Conservation (phyloP, 2,888 invertebrate genomes). For the Seira ritae region DNA sequence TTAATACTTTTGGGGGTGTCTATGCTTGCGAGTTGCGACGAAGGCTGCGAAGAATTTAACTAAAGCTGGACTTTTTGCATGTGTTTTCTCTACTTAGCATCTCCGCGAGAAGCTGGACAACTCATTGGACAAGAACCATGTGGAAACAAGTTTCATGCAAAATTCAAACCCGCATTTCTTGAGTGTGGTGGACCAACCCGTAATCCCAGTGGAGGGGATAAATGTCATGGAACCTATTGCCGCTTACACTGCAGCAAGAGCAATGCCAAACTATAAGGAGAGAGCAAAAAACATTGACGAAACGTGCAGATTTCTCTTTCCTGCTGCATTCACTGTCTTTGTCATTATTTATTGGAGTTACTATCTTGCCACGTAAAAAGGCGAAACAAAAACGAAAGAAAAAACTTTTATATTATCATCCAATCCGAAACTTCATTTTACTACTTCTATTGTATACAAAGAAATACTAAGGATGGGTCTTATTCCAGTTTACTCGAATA, state of each 20-base stretch:
- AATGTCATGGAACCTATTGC: slow-evolving; percentile 67
- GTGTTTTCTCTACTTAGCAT: slow-evolving; percentile 24
- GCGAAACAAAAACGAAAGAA: neutral
- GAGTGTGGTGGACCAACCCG: slow-evolving; percentile 65
- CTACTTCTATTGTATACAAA: slow-evolving; percentile 12
- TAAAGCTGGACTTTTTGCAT: neutral
- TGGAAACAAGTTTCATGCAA: slow-evolving; percentile 67
- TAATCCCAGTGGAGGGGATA: slow-evolving; percentile 69
- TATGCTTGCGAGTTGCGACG: neutral
- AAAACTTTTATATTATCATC: slow-evolving; percentile 22
- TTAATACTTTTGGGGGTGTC: neutral
- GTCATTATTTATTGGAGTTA: slow-evolving; percentile 77
- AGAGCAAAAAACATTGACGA: slow-evolving; percentile 76
- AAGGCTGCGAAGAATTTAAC: neutral
- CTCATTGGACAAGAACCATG: slow-evolving; percentile 65
- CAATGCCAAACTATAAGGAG: slow-evolving; percentile 66
- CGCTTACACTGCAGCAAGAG: slow-evolving; percentile 42
- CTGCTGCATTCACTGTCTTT: slow-evolving; percentile 76
- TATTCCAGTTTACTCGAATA: neutral
- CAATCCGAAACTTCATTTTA: slow-evolving; percentile 16
- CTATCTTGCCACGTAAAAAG: slow-evolving; percentile 73
- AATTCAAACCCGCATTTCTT: slow-evolving; percentile 61
- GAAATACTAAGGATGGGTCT: neutral
- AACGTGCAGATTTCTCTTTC: slow-evolving; percentile 76
- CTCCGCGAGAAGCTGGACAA: slow-evolving; percentile 59